Conservation (phyloP, 2,888 invertebrate genomes). For the Corbicula japonica region DNA sequence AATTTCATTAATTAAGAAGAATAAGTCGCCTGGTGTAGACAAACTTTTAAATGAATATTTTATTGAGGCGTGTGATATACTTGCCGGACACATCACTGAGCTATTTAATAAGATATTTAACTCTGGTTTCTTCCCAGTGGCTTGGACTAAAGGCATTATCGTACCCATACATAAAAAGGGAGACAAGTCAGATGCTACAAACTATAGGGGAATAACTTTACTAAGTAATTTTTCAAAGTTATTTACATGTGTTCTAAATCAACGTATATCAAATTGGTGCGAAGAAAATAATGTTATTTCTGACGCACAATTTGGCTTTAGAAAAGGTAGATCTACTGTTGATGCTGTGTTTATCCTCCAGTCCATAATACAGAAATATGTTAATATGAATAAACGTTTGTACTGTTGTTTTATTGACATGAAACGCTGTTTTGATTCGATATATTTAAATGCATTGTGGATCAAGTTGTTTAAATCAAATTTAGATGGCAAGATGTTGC, state of each 20-base stretch:
- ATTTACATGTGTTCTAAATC: constrained; percentile 4
- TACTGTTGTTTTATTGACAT: constrained; percentile 41
- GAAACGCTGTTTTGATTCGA: constrained; percentile 24
- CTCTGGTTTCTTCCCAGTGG: constrained; percentile 5
- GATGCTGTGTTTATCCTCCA: constrained; percentile 34
- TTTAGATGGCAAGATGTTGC: constrained; percentile 15
- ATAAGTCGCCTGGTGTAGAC: constrained; percentile 9
- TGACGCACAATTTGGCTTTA: constrained; percentile 48
- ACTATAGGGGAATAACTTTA: constrained; percentile 9
- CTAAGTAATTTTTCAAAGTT: constrained; percentile 11
- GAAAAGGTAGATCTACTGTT: constrained; percentile 22
- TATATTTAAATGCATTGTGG: constrained; percentile 31
- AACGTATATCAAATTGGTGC: constrained; percentile 3
- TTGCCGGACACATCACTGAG: constrained; percentile 5
- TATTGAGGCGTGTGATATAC: constrained; percentile 9
- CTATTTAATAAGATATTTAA: constrained; percentile 21
- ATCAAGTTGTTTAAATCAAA: constrained; percentile 21
- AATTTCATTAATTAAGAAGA: not conserved
- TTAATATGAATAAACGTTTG: constrained; percentile 17
- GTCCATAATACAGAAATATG: constrained; percentile 19
- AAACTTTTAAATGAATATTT: constrained; percentile 15
- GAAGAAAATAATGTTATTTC: constrained; percentile 9
- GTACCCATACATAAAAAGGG: constrained; percentile 22
- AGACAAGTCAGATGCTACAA: not conserved
- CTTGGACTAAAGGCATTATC: constrained; percentile 17